These are phyloP conservation scores for Zoanthus solanderi DNA, from an alignment of 92 coral and sea anemone species.

Conservation along the genomic window DNA sequence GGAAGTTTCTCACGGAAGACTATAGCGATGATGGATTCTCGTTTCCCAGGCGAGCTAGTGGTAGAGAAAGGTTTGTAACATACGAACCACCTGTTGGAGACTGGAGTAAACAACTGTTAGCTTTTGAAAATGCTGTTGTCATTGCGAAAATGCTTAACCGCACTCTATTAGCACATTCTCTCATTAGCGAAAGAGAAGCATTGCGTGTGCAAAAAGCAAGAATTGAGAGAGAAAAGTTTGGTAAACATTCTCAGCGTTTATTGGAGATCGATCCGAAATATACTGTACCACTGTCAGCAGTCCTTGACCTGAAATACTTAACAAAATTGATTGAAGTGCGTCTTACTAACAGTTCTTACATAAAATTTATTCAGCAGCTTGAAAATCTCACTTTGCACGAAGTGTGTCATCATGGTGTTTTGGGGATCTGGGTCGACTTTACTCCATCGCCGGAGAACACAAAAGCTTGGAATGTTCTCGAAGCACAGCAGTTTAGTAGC, in stretches of 20 bases:
- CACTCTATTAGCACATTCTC: conserved; percentile 78
- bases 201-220: conserved; percentile 57
- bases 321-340: conserved; percentile 57
- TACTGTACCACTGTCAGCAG: conserved; percentile 81
- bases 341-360: conserved; percentile 47
- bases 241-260: conserved; percentile 52
- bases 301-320: conserved; percentile 64
- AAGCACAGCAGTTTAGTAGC: conserved; percentile 71
- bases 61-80: conserved; percentile 67
- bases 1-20: conserved; percentile 52
- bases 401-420: conserved; percentile 72
- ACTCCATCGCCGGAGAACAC: conserved; percentile 73
- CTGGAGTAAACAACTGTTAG: conserved; percentile 85
- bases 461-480: conserved; percentile 75
- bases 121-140: conserved; percentile 89
- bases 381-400: conserved; percentile 65
- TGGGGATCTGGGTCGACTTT: conserved; percentile 85
- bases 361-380: conserved; percentile 49
- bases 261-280: conserved; percentile 63
- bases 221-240: conserved; percentile 53
- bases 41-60: conserved; percentile 34
- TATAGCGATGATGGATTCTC: conserved; percentile 78
- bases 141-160: conserved; percentile 79
- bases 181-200: conserved; percentile 77
- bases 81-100: conserved; percentile 91